Base-by-base conservation (phyloP, 1,140 invertebrate species). In the Lasaia peninsularis region DNA sequence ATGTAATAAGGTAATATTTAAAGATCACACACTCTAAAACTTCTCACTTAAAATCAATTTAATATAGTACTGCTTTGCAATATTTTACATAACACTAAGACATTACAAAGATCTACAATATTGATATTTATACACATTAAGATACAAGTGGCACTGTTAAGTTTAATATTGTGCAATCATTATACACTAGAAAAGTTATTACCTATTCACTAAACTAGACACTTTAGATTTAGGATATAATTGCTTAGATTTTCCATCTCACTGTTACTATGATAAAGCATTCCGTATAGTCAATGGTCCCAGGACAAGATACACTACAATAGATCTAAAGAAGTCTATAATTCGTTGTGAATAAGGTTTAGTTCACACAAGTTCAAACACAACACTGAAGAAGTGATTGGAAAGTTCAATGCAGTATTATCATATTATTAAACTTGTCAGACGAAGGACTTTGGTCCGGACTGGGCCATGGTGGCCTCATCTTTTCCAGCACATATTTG, bases 401-500 rank as follows among this genome's bases (percentile, higher is more conserved):
- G 71, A 63, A 63, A 66, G 65, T 53, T 56, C 60, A 69, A 60
- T 71, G 62, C 48, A 37, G 59, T 52, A 20, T 44, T 44, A 55
- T 55, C n/a, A 55, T 37, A 24, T 34, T 32, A 35, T 16, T 55
- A 4, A 55, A 20, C 37, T 55, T 55, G 1, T 55, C 53, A 21
- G 35, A 28, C 70, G 69, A 69, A 28, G 77, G 79, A 63, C 80
- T 86, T 77, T 81, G 80, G 73, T 75, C 73, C 40, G 76, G 71
- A 62, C 71, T 75, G 2, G 80, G 81, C 81, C 81, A 86, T 14
- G 81, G 75, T 0, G 82, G 85, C 74, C 80, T 69, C 71, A 78
- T 78, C 54, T 86, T 86, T 73, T 86, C 83, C 73, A 88, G 78
- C 67, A 84, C 83, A 59, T 85, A 86, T 71, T 86, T 85, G 37